phyloP scores from a whole-genome alignment of 2,797 vertebrate species.

The Smutsia temminckii region DNA sequence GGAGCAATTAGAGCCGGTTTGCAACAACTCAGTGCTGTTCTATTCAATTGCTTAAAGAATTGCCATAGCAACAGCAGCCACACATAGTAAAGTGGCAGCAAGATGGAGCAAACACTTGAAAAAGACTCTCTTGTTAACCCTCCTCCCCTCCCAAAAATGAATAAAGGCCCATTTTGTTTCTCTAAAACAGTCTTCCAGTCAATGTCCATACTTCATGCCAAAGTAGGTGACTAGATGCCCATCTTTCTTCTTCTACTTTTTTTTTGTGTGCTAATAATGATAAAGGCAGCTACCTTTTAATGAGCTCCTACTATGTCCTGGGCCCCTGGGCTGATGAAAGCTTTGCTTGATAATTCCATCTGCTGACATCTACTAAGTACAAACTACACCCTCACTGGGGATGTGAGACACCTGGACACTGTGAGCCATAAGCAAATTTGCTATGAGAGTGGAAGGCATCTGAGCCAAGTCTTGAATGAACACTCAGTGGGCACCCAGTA shows the following conservation, averaged over 20 bases:
- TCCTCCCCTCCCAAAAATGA: slow-evolving; percentile 72
- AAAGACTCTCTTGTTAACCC: slow-evolving; percentile 73
- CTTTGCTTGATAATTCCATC: background rate
- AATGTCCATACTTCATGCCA: slow-evolving; percentile 61
- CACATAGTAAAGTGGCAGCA: slow-evolving; percentile 82
- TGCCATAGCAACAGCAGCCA: slow-evolving; percentile 87
- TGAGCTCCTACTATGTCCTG: slow-evolving; percentile 72
- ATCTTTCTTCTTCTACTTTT: background rate
- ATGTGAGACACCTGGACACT: background rate
- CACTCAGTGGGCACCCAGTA: background rate
- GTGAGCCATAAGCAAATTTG: background rate
- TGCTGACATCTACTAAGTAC: background rate
- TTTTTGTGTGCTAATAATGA: background rate
- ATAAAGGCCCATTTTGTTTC: slow-evolving; percentile 74
- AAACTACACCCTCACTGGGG: background rate
- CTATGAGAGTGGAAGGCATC: background rate
- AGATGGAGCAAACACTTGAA: slow-evolving; percentile 80
- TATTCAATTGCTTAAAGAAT: slow-evolving; percentile 85
- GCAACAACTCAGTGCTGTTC: slow-evolving; percentile 84
- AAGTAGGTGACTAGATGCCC: slow-evolving; percentile 53
- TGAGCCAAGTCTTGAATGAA: background rate
- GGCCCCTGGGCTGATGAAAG: background rate
- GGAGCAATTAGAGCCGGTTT: slow-evolving; percentile 81
- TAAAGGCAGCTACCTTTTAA: slow-evolving; percentile 63
- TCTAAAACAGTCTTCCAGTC: slow-evolving; percentile 69